Percentiles rank a stretch among this genome's conserved stretches.
These are phyloP conservation scores for Zingel zingel DNA, from an alignment of 2,113 vertebrate genomes.

Conservation along the genomic window DNA sequence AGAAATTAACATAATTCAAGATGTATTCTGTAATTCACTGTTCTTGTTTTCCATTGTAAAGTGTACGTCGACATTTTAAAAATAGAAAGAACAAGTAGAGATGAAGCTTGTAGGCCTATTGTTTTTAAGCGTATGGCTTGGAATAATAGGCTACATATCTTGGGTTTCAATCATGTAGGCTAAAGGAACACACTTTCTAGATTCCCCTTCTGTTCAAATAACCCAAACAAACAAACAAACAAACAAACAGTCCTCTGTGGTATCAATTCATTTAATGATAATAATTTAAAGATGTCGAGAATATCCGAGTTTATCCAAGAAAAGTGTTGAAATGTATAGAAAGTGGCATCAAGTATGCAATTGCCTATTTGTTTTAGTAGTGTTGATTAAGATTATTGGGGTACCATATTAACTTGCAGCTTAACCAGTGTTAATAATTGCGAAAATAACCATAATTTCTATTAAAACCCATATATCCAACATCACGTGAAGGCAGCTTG, in stretches of 20 bases:
- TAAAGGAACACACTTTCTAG: background rate
- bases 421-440: background rate
- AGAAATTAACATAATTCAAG: too few species aligned
- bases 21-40: too few species aligned
- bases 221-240: background rate
- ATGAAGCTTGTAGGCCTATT: background rate
- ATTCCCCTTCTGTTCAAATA: background rate
- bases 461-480: background rate
- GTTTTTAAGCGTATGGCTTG: background rate
- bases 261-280: background rate
- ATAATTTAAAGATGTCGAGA: background rate
- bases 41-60: background rate
- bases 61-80: background rate
- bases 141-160: background rate
- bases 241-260: background rate
- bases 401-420: background rate
- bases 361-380: background rate
- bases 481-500: slow-evolving; percentile 40
- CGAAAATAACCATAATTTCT: background rate
- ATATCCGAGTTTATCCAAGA: background rate
- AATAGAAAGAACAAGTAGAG: background rate
- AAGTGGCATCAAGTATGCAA: background rate
- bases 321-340: background rate
- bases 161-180: background rate
- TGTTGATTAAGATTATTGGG: background rate